Evolutionary conservation across 2,113 vertebrate species (phyloP).

Genomic region (Ailuropoda melanoleuca): DNA sequence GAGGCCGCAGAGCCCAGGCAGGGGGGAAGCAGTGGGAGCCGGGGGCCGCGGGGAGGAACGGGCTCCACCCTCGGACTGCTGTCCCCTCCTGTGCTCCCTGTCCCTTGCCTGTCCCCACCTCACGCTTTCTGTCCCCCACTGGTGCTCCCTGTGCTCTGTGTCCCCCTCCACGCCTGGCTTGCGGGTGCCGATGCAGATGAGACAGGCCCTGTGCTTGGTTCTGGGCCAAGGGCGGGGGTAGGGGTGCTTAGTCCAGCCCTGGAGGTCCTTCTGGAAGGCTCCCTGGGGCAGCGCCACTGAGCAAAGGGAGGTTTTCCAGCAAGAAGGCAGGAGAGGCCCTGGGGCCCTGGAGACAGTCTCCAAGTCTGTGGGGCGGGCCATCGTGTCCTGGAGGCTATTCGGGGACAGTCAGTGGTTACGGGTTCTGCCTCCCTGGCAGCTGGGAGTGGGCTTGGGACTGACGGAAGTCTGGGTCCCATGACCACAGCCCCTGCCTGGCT

Average conservation of each 20-base stretch:
- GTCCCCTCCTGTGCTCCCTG: neutral
- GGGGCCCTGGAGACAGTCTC: neutral
- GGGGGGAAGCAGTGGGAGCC: accelerated
- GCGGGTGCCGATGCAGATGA: accelerated
- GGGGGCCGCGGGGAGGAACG: accelerated
- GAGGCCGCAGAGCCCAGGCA: neutral
- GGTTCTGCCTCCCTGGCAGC: neutral
- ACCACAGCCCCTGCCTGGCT: neutral
- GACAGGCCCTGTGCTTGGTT: too few relatives aligned
- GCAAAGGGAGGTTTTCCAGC: neutral
- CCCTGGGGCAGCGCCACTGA: neutral
- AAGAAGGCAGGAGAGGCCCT: too few relatives aligned
- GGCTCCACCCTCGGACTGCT: neutral
- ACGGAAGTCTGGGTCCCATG: accelerated
- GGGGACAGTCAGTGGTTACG: too few relatives aligned
- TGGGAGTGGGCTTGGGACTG: neutral
- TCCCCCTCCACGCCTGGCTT: neutral
- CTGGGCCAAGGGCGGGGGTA: neutral
- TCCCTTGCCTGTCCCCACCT: neutral
- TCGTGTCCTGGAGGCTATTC: neutral
- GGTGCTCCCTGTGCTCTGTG: neutral
- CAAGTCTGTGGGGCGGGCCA: too few relatives aligned
- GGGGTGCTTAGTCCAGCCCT: neutral
- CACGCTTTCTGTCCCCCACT: neutral
- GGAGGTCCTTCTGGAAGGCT: neutral